Percentiles rank a stretch among this genome's conserved stretches.
Conservation (phyloP, 2,888 invertebrate species). For the Pseudococcus viburni region DNA sequence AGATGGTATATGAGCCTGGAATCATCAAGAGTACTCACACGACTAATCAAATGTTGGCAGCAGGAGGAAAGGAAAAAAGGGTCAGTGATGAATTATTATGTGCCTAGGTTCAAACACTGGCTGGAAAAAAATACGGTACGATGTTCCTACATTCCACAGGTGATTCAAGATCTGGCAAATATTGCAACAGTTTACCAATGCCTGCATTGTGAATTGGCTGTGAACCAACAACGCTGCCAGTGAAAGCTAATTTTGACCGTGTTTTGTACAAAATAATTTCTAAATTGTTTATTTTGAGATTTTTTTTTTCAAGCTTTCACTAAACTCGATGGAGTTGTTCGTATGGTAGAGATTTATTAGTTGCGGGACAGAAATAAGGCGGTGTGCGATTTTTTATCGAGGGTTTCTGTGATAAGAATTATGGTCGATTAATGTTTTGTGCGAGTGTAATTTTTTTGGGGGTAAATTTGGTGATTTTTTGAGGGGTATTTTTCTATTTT, state of each 20-base stretch:
- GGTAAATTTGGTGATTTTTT: neutral
- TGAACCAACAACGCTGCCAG: neutral
- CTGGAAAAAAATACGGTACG: neutral
- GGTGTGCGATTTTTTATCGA: neutral
- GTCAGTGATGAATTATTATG: neutral
- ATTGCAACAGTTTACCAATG: constrained; percentile 26
- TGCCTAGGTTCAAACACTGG: neutral
- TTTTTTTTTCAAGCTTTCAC: constrained; percentile 44
- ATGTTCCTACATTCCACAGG: neutral
- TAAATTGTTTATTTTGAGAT: constrained; percentile 47
- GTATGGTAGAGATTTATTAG: neutral
- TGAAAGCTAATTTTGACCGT: constrained; percentile 47
- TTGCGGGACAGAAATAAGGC: neutral
- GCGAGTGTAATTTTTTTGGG: neutral
- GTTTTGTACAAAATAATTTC: constrained; percentile 40
- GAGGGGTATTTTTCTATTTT: too few species aligned
- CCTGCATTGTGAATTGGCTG: neutral
- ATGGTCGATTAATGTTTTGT: neutral
- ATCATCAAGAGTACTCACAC: too few species aligned
- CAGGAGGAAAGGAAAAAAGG: neutral
- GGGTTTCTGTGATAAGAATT: too few species aligned
- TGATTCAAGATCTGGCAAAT: constrained; percentile 13
- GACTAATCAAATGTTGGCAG: too few species aligned
- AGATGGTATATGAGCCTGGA: too few species aligned
- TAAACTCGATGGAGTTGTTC: neutral